Evolutionary conservation across 2,888 invertebrate genomes (phyloP).

Genomic region (Pandemis heparana): DNA sequence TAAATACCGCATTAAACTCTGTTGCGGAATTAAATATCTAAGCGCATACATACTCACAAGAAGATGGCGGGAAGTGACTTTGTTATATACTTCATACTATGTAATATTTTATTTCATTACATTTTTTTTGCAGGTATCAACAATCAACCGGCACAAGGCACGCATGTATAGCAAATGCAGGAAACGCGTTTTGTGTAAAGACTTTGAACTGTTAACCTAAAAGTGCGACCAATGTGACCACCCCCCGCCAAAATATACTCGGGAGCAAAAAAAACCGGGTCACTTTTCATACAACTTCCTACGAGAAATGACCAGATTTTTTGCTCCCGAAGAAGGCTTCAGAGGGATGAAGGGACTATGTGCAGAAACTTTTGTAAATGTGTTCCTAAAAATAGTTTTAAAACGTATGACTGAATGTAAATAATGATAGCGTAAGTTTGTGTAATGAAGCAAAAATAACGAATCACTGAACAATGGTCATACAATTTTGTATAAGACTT

Average conservation of each 20-base stretch:
- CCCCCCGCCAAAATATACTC: conserved; percentile 1
- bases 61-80: too few relatives aligned
- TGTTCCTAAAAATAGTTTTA: conserved; percentile 62
- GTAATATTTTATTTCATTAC: background rate
- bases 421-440: conserved; percentile 49
- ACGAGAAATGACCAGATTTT: too few relatives aligned
- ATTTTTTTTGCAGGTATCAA: conserved; percentile 69
- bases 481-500: too few relatives aligned
- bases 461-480: too few relatives aligned
- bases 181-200: conserved; percentile 53
- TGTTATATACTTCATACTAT: too few relatives aligned
- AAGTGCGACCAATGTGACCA: background rate
- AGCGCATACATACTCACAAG: too few relatives aligned
- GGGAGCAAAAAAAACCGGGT: too few relatives aligned
- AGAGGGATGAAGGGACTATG: conserved; percentile 10
- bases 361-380: conserved; percentile 56
- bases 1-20: too few relatives aligned
- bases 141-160: conserved; percentile 71
- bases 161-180: conserved; percentile 69
- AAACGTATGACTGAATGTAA: conserved; percentile 60
- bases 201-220: conserved; percentile 29
- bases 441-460: conserved; percentile 26
- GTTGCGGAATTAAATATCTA: too few relatives aligned
- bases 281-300: too few relatives aligned
- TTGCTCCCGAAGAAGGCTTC: background rate